These are phyloP conservation scores for Poecilobothrus nobilitatus DNA, from an alignment of 2,888 invertebrate species.

Conservation along the genomic window DNA sequence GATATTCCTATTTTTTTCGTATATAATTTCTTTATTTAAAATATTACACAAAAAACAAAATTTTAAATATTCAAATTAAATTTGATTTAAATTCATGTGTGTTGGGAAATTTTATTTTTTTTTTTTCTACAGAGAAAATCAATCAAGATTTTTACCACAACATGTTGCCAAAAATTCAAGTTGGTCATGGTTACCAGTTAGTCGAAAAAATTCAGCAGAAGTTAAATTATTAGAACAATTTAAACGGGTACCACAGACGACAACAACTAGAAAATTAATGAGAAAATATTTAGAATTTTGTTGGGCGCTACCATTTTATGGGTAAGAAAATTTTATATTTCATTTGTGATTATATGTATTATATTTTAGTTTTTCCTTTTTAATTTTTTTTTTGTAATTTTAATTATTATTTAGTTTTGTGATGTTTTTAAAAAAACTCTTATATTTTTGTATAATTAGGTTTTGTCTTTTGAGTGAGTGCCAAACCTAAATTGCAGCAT, in stretches of 20 bases:
- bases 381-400: too few species aligned
- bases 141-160: slow-evolving; percentile 67
- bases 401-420: too few species aligned
- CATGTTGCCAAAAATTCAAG: slow-evolving; percentile 64
- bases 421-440: too few species aligned
- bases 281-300: slow-evolving; percentile 86
- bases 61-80: neutral
- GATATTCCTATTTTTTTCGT: neutral
- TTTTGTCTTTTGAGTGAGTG: too few species aligned
- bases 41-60: too few species aligned
- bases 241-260: slow-evolving; percentile 72
- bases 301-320: slow-evolving; percentile 84
- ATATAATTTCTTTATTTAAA: neutral
- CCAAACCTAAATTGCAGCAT: too few species aligned
- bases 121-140: slow-evolving; percentile 53
- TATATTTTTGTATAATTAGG: too few species aligned
- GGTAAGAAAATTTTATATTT: slow-evolving; percentile 48
- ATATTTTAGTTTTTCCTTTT: too few species aligned
- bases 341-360: neutral
- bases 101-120: neutral
- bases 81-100: too few species aligned
- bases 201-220: slow-evolving; percentile 78
- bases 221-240: slow-evolving; percentile 78
- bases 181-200: slow-evolving; percentile 63
- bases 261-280: slow-evolving; percentile 73